Evolutionary conservation across 2,113 vertebrate genomes (phyloP).

Genomic region (Octodon degus): DNA sequence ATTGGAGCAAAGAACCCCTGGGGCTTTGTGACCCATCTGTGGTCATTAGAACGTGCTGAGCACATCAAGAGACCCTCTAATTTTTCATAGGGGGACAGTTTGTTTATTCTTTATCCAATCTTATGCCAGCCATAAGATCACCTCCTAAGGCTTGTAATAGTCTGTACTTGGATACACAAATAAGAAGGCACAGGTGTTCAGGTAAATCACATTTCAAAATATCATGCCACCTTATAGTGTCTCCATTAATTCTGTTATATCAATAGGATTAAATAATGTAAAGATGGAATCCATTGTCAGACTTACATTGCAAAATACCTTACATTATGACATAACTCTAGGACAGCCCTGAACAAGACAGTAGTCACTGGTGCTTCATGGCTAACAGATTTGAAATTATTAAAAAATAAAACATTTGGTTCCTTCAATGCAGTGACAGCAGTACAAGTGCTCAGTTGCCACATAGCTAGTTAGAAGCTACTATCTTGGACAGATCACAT

Average conservation of each 20-base stretch:
- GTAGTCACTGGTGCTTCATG: neutral
- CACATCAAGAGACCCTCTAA: conserved; percentile 51
- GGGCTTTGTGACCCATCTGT: conserved; percentile 69
- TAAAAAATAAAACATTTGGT: neutral
- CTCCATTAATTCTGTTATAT: conserved; percentile 16
- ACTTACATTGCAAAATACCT: neutral
- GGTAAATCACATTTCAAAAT: conserved; percentile 29
- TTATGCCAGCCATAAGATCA: neutral
- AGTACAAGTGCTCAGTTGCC: neutral
- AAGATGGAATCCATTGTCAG: conserved; percentile 3
- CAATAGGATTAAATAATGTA: neutral
- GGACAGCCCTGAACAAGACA: neutral
- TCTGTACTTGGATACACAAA: neutral
- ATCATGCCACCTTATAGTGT: neutral
- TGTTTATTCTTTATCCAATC: conserved; percentile 27
- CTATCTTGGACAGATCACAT: neutral
- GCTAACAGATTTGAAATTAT: conserved; percentile 34
- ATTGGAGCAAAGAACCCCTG: conserved; percentile 55
- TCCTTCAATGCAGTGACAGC: neutral
- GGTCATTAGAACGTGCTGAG: conserved; percentile 55
- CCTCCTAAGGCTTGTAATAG: neutral
- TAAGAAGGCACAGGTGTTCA: neutral
- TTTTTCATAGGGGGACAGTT: conserved; percentile 16
- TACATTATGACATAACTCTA: neutral
- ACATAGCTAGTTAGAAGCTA: neutral